Conservation (phyloP, 2,797 vertebrate genomes). For the Anniella stebbinsi region DNA sequence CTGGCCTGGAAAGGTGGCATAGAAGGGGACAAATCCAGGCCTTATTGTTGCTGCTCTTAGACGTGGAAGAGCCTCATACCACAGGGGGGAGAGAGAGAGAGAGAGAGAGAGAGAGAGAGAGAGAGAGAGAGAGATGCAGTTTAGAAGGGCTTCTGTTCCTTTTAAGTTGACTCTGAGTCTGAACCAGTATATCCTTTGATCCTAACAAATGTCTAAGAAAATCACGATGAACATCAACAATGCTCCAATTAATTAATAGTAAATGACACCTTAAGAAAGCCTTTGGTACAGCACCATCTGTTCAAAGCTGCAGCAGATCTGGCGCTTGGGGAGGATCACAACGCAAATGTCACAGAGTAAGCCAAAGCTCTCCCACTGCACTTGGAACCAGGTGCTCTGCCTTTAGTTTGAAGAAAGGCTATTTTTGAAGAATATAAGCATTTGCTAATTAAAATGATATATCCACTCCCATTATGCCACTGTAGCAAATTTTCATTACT, state of each 20-base stretch:
- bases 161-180: neutral
- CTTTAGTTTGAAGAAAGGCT: slow-evolving; percentile 45
- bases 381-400: slow-evolving; percentile 68
- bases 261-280: slow-evolving; percentile 54
- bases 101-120: neutral
- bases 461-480: slow-evolving; percentile 59
- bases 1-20: neutral
- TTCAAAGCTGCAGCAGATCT: slow-evolving; percentile 54
- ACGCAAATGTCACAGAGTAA: slow-evolving; percentile 34
- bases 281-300: slow-evolving; percentile 65
- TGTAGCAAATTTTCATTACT: slow-evolving; percentile 59
- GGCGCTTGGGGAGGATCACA: neutral
- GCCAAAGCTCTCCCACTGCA: slow-evolving; percentile 43
- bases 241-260: slow-evolving; percentile 64
- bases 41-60: neutral
- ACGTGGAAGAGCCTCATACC: neutral
- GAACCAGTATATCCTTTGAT: slow-evolving; percentile 25
- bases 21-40: neutral
- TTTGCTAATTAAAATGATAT: slow-evolving; percentile 72
- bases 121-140: neutral
- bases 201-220: slow-evolving; percentile 45
- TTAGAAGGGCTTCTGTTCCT: neutral
- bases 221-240: slow-evolving; percentile 31
- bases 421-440: slow-evolving; percentile 66
- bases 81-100: neutral